Conservation (phyloP, 2,888 invertebrate species). For the Aspidiotus rigidus region DNA sequence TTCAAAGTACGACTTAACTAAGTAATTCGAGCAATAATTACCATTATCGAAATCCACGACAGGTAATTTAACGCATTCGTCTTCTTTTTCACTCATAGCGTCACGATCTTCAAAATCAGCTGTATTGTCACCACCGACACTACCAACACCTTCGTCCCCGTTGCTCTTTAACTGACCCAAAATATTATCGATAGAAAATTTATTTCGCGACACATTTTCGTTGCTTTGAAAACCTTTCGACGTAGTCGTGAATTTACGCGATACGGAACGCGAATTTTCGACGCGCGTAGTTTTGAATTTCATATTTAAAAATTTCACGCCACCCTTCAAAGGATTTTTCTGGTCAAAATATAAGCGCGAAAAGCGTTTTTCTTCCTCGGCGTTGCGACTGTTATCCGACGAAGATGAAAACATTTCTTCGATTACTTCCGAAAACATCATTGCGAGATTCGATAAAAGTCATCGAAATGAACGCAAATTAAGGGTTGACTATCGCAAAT, state of each 20-base stretch:
- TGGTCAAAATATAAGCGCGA: constrained; percentile 19
- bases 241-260: constrained; percentile 6
- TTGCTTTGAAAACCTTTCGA: constrained; percentile 10
- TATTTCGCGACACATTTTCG: constrained; percentile 42
- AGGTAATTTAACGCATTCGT: neutral
- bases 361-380: constrained; percentile 14
- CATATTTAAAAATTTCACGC: constrained; percentile 21
- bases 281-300: constrained; percentile 24
- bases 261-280: constrained; percentile 13
- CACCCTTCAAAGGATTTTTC: constrained; percentile 16
- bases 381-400: constrained; percentile 18
- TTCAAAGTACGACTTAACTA: no score
- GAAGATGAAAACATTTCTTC: constrained; percentile 14
- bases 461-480: no score
- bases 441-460: neutral
- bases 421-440: constrained; percentile 18
- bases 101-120: neutral
- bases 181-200: constrained; percentile 52
- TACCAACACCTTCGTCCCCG: constrained; percentile 40
- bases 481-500: no score
- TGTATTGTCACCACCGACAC: neutral
- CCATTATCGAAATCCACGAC: constrained; percentile 7
- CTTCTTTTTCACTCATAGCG: neutral
- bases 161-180: constrained; percentile 44
- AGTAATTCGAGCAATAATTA: neutral